phyloP scores from a whole-genome alignment of 1,140 invertebrate species.

The Cydia splendana region DNA sequence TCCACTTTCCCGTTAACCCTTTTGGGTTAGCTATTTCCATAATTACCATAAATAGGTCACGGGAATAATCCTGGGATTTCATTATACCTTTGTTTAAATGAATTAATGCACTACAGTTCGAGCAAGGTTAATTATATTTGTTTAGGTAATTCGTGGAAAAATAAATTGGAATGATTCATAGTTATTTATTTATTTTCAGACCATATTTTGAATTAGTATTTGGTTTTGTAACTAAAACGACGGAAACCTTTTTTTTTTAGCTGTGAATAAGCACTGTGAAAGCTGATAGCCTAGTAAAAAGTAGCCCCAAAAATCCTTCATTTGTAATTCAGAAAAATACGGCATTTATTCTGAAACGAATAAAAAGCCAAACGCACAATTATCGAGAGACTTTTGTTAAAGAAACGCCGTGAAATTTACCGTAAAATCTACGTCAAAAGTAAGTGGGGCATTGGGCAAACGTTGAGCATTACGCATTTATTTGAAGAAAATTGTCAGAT shows the following conservation, averaged over 20 bases:
- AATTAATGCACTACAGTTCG: not conserved
- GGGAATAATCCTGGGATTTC: not conserved
- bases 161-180: too few species aligned
- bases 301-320: not conserved
- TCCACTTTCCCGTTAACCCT: not conserved
- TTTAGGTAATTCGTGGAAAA: too few species aligned
- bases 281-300: not conserved
- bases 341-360: not conserved
- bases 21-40: not conserved
- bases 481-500: constrained; percentile 54
- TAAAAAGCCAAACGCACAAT: not conserved
- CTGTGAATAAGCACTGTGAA: too few species aligned
- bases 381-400: not conserved
- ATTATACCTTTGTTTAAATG: constrained; percentile 8
- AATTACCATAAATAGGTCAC: constrained; percentile 9
- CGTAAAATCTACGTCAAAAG: not conserved
- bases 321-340: not conserved
- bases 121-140: not conserved
- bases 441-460: not conserved
- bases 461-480: constrained; percentile 34
- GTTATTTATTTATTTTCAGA: too few species aligned
- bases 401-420: not conserved
- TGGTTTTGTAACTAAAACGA: too few species aligned
- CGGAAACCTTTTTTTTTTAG: too few species aligned
- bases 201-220: too few species aligned